These are phyloP conservation scores for Styela clava DNA, from an alignment of 23 tunicate genomes.

Conservation along the genomic window DNA sequence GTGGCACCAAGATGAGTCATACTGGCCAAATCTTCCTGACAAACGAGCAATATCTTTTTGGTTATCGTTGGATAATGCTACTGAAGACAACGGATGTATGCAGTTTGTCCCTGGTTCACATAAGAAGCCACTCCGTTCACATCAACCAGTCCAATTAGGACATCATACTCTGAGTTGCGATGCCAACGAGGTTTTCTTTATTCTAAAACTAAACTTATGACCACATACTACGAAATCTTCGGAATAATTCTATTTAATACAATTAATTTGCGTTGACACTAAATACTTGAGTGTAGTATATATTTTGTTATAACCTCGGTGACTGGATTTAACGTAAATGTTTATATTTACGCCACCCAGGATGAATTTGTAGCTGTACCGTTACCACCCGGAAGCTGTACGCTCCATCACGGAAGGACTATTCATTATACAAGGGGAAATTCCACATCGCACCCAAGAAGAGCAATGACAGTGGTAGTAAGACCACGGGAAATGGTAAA, in stretches of 20 bases:
- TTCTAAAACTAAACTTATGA: no score
- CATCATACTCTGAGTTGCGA: constrained; percentile 61
- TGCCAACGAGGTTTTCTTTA: constrained; percentile 45
- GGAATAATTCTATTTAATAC: no score
- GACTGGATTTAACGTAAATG: no score
- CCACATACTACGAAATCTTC: background rate
- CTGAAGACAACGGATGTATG: constrained; percentile 74
- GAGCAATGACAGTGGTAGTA: constrained; percentile 63
- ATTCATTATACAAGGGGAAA: constrained; percentile 79
- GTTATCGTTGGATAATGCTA: constrained; percentile 66
- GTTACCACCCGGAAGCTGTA: constrained; percentile 52
- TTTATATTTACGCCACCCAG: no score
- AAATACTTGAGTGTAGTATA: background rate
- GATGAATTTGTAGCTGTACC: constrained; percentile 57
- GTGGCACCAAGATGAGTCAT: constrained; percentile 72
- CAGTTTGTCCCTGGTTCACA: constrained; percentile 71
- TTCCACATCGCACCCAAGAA: constrained; percentile 28
- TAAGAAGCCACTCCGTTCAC: constrained; percentile 30
- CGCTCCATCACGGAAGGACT: constrained; percentile 76
- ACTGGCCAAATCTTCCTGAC: constrained; percentile 75
- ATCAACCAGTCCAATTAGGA: constrained; percentile 47
- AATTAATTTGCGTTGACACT: background rate
- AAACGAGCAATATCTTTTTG: constrained; percentile 72
- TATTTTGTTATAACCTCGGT: background rate
- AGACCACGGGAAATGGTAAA: constrained; percentile 56